Evolutionary conservation across 2,113 vertebrate genomes (phyloP).

Genomic region (Carassius gibelio): DNA sequence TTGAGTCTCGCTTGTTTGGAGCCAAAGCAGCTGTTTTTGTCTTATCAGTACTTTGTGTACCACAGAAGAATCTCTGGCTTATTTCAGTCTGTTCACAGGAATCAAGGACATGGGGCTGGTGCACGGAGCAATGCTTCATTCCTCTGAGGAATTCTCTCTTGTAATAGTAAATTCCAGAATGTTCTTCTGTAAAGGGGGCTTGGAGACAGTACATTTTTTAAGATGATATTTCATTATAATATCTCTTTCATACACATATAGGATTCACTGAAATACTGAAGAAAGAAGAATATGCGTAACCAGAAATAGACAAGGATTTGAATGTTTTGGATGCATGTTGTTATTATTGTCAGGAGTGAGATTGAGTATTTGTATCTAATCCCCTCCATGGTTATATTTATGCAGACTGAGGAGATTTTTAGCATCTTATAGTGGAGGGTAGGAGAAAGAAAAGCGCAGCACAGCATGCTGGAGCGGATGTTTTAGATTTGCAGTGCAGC

Average conservation of each 20-base stretch:
- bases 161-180: not conserved
- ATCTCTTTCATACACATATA: not conserved
- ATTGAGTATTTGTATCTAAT: conserved; percentile 22
- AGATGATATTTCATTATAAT: not conserved
- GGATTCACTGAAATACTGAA: not conserved
- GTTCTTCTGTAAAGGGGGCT: not conserved
- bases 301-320: conserved; percentile 60
- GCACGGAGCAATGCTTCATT: not conserved
- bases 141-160: not conserved
- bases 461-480: conserved; percentile 30
- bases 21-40: not conserved
- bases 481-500: conserved; percentile 19
- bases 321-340: conserved; percentile 59
- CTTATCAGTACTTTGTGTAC: conserved; percentile 11
- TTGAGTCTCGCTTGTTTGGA: conserved; percentile 1
- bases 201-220: not conserved
- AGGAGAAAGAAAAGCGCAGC: not conserved
- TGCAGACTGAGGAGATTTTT: not conserved
- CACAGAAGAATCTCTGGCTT: conserved; percentile 32
- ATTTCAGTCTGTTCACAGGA: conserved; percentile 45
- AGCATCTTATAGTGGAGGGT: not conserved
- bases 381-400: not conserved
- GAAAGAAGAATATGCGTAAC: not conserved
- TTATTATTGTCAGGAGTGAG: conserved; percentile 58
- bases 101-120: conserved; percentile 4